Conservation (phyloP, 2,113 vertebrate species). For the Tachuris rubrigastra region DNA sequence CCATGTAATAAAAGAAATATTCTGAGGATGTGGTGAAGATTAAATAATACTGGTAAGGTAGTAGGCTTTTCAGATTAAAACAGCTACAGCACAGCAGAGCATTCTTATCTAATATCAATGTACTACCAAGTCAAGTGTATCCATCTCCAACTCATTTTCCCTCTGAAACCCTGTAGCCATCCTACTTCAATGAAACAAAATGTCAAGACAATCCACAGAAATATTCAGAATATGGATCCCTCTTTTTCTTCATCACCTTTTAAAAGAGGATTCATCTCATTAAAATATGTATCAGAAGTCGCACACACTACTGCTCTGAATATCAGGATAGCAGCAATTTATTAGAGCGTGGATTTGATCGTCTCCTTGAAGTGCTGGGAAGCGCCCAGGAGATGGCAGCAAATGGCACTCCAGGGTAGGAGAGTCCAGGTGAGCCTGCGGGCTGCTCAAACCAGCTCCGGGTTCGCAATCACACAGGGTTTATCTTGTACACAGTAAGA, state of each 20-base stretch:
- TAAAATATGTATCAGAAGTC: neutral
- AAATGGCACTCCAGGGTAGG: neutral
- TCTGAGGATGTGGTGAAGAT: neutral
- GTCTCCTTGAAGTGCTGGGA: neutral
- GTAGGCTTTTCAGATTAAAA: neutral
- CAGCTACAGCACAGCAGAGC: neutral
- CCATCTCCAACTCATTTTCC: neutral
- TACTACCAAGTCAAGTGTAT: neutral
- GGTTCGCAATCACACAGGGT: rapidly evolving
- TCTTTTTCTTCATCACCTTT: neutral
- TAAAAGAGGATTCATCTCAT: neutral
- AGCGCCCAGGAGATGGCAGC: conserved; percentile 35
- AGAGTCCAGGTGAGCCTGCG: neutral
- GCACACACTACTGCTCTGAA: neutral
- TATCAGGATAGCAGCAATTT: neutral
- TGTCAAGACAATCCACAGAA: neutral
- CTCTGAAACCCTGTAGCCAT: neutral
- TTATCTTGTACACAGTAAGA: neutral
- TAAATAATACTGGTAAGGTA: neutral
- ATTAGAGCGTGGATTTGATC: rapidly evolving
- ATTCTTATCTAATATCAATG: neutral
- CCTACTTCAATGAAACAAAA: neutral
- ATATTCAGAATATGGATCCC: neutral
- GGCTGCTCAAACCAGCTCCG: neutral
- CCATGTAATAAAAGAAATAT: neutral